These are phyloP conservation scores for Hucho hucho DNA, from an alignment of 2,113 vertebrate genomes.

Conservation along the genomic window DNA sequence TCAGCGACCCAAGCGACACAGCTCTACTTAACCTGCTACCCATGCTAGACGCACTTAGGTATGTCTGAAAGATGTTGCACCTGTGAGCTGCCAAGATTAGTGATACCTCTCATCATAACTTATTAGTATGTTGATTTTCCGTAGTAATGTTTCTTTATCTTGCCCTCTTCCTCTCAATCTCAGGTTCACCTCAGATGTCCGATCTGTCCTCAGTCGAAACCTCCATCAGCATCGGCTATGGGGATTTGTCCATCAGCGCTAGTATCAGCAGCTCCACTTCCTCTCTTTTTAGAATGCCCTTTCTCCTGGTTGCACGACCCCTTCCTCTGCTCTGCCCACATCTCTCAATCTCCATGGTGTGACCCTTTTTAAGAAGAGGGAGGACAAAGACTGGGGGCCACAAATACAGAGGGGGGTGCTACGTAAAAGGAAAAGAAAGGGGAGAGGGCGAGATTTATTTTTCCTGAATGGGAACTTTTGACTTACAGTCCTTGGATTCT, in stretches of 20 bases:
- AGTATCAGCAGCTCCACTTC: conserved; percentile 8
- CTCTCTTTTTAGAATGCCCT: conserved; percentile 27
- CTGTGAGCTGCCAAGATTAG: background rate
- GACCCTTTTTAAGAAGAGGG: conserved; percentile 15
- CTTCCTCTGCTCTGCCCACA: conserved; percentile 25
- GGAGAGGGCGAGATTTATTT: conserved; percentile 15
- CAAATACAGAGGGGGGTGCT: conserved; percentile 7
- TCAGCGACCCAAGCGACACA: conserved; percentile 92
- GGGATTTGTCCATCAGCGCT: conserved; percentile 68
- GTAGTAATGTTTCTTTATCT: background rate
- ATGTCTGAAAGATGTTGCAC: conserved; percentile 9
- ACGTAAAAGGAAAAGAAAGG: conserved; percentile 7
- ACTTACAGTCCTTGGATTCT: conserved; percentile 29
- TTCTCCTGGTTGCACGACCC: conserved; percentile 6
- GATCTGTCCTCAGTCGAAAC: conserved; percentile 92
- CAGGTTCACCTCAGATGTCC: conserved; percentile 92
- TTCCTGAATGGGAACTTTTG: conserved; percentile 28
- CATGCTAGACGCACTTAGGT: conserved; percentile 94
- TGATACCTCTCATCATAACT: background rate
- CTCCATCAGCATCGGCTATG: conserved; percentile 92
- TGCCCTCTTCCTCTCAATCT: background rate
- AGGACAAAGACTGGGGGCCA: background rate
- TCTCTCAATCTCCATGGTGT: conserved; percentile 20
- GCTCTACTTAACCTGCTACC: conserved; percentile 92
- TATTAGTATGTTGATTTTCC: conserved; percentile 2